Conservation (phyloP, 2,797 vertebrate genomes). For the Tokudaia tokunoshimensis region DNA sequence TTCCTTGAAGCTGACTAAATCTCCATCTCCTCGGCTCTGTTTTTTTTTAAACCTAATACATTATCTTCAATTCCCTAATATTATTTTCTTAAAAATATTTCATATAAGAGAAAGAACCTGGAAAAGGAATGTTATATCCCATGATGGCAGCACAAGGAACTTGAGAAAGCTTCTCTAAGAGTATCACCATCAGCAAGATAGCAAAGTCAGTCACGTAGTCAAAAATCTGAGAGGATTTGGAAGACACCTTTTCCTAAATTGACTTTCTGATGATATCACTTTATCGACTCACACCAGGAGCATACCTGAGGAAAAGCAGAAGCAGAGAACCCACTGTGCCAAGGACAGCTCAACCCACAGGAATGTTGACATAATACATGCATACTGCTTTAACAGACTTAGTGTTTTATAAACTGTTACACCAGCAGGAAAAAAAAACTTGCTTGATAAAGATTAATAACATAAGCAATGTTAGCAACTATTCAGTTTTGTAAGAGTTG, state of each 20-base stretch:
- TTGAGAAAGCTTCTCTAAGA: background rate
- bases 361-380: background rate
- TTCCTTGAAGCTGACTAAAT: background rate
- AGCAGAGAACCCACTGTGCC: background rate
- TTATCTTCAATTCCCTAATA: background rate
- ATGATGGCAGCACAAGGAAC: background rate
- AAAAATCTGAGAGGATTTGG: background rate
- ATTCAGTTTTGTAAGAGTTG: background rate
- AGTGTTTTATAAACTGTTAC: background rate
- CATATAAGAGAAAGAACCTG: background rate
- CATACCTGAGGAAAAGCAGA: background rate
- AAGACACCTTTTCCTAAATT: background rate
- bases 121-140: background rate
- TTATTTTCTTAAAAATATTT: background rate
- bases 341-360: background rate
- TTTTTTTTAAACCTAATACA: background rate
- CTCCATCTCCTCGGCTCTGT: no score
- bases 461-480: background rate
- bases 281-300: background rate
- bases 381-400: background rate
- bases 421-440: background rate
- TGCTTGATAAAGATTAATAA: background rate
- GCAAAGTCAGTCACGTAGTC: background rate
- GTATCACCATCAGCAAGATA: background rate
- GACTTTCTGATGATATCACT: background rate